Base-by-base conservation (phyloP, 2,113 vertebrate species). In the Otis tarda region DNA sequence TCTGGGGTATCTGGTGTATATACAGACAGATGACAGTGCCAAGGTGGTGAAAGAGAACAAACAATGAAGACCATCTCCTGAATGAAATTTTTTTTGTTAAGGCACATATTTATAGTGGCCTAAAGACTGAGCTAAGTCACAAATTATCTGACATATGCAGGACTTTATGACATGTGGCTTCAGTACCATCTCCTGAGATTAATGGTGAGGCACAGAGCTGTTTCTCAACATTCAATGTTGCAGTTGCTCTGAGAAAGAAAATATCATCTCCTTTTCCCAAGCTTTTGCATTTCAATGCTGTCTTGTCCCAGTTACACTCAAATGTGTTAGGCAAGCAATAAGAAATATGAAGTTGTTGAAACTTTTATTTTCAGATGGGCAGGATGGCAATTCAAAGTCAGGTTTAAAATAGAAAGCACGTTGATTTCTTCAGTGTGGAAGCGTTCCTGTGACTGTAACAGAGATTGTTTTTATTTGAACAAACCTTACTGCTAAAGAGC, bases 371-470 rank as follows among this genome's bases (percentile, higher is more conserved):
- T 65, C 43, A 92, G 76, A 95, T 43, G 64, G 52, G 56, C 23
- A 90, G 75, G 43, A 96, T 56, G 85, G 75, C 82, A 95, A 85
- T 81, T 95, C 64, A 83, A 83, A 95, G 52, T 77, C 88, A 86
- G 80, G 56, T 67, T 81, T 84, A 89, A 96, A 95, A 90, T 27
- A 92, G 92, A 90, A 94, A 65, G 24, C 35, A 31, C 3, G 7
- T n/a, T 75, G 79, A 83, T 75, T 87, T 49, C 22, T 55, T 83
- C 83, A 78, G 37, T 3, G 2, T 71, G 30, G 52, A 94, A 90
- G 15, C 22, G 49, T 31, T 95, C 43, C 47, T 70, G 30, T 31
- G 30, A 56, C 60, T 81, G 23, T 41, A 71, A 67, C 45, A 53
- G 30, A 80, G 53, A 55, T 23, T 77, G 39, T 27, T 92, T 18